Percentiles rank a stretch among this genome's conserved stretches.
These are phyloP conservation scores for Periplaneta americana DNA, from an alignment of 1,140 invertebrate genomes.

Conservation along the genomic window DNA sequence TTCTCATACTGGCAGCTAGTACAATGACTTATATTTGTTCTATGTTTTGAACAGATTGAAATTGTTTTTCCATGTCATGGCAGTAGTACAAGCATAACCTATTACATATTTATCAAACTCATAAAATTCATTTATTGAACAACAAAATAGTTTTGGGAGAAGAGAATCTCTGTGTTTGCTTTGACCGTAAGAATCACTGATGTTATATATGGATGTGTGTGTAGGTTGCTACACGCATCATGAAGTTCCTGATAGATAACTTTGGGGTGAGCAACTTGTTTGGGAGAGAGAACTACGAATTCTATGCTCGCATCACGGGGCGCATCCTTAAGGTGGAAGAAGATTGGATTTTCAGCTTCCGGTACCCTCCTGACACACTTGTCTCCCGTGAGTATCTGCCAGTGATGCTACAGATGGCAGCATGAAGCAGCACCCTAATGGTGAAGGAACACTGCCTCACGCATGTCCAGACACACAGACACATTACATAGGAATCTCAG, in stretches of 20 bases:
- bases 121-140: too few relatives aligned
- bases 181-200: too few relatives aligned
- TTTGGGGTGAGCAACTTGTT: conserved; percentile 94
- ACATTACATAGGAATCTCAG: background rate
- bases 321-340: conserved; percentile 86
- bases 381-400: conserved; percentile 60
- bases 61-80: too few relatives aligned
- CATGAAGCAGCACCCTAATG: background rate
- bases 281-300: conserved; percentile 94
- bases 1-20: too few relatives aligned
- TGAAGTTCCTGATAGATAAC: conserved; percentile 94
- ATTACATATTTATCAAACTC: too few relatives aligned
- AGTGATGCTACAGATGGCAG: background rate
- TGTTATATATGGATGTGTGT: too few relatives aligned
- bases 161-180: too few relatives aligned
- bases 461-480: background rate
- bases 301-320: conserved; percentile 93
- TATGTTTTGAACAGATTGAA: too few relatives aligned
- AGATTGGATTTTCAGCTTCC: conserved; percentile 91
- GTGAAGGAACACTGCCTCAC: background rate
- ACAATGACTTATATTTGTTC: too few relatives aligned
- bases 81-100: too few relatives aligned
- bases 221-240: conserved; percentile 86
- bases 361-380: conserved; percentile 77
- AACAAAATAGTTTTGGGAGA: too few relatives aligned